These are phyloP conservation scores for Orthosia gothica DNA, from an alignment of 2,888 invertebrate species.

Conservation along the genomic window DNA sequence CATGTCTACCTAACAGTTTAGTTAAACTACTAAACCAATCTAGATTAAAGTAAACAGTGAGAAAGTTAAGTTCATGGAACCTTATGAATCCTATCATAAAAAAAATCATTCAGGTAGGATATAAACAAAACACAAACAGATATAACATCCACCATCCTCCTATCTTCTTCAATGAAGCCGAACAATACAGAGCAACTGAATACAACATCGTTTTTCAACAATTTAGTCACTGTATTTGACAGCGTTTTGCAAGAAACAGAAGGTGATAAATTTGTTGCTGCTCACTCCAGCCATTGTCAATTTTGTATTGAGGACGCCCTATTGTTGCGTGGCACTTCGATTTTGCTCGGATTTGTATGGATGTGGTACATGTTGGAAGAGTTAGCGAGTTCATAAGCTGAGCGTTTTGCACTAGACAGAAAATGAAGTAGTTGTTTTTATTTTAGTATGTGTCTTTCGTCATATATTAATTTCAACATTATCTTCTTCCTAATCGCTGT, in stretches of 20 bases:
- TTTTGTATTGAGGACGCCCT: constrained; percentile 89
- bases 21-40: too few species aligned
- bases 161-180: constrained; percentile 33
- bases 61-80: too few species aligned
- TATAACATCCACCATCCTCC: neutral
- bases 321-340: constrained; percentile 88
- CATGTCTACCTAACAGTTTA: too few species aligned
- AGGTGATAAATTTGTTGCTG: constrained; percentile 87
- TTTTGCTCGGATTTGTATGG: constrained; percentile 88
- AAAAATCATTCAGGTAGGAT: too few species aligned
- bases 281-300: constrained; percentile 87
- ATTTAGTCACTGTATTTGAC: constrained; percentile 84
- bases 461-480: too few species aligned
- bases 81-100: too few species aligned
- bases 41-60: too few species aligned
- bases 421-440: too few species aligned
- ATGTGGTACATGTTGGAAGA: constrained; percentile 62
- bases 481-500: too few species aligned
- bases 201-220: constrained; percentile 76
- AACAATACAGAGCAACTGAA: constrained; percentile 39
- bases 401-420: neutral
- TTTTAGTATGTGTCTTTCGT: too few species aligned
- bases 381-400: neutral
- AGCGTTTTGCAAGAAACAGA: constrained; percentile 83
- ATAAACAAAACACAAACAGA: neutral